A percentile compares a stretch with the other conserved stretches of the same genome.
Conservation (phyloP, 2,113 vertebrate species). For the Sceloporus tristichus region DNA sequence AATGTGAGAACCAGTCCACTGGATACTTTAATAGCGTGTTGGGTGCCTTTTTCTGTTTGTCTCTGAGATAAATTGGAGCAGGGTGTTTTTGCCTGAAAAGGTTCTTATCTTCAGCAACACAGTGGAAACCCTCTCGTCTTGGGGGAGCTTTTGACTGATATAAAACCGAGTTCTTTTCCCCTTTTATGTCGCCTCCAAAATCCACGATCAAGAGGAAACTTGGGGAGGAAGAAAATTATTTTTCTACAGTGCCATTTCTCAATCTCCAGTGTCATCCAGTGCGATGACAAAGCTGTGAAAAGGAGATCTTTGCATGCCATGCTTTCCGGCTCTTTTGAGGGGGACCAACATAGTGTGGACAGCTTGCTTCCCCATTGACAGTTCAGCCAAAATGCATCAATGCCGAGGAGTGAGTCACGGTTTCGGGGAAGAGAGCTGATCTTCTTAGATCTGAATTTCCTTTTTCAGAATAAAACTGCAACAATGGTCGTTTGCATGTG, state of each 20-base stretch:
- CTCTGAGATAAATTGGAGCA: background rate
- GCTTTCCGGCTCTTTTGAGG: background rate
- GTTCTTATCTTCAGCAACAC: background rate
- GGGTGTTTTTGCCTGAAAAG: background rate
- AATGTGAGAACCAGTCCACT: too few species aligned
- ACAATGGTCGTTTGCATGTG: too few species aligned
- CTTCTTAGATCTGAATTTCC: background rate
- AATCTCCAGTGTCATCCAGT: background rate
- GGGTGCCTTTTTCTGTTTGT: background rate
- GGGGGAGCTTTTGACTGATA: background rate
- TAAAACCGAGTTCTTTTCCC: background rate
- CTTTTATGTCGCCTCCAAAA: background rate
- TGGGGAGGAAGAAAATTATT: background rate
- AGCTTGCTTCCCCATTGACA: background rate
- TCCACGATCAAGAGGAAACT: too few species aligned
- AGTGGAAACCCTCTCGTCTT: background rate
- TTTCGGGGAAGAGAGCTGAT: background rate
- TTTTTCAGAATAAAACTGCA: conserved; percentile 4
- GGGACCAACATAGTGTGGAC: too few species aligned
- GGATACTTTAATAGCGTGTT: too few species aligned
- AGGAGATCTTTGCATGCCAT: background rate
- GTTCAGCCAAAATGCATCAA: background rate
- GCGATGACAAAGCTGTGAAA: conserved; percentile 22
- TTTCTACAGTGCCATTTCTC: background rate
- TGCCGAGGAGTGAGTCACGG: too few species aligned